phyloP scores from a whole-genome alignment of 2,888 invertebrate species.

The Prosapia bicincta region DNA sequence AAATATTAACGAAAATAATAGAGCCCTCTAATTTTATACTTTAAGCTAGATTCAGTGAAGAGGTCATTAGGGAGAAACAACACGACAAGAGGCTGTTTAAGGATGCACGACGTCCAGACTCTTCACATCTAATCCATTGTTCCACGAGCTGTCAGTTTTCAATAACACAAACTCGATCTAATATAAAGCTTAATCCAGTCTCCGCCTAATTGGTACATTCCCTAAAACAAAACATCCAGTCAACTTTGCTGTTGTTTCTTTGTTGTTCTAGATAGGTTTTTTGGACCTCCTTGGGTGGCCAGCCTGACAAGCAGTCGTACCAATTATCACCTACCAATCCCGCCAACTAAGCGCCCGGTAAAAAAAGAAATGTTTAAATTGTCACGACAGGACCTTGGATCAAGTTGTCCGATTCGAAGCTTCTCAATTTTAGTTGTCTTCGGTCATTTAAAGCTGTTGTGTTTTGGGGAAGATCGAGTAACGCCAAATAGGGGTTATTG shows the following conservation, averaged over 20 bases:
- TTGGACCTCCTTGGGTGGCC: slow-evolving; percentile 23
- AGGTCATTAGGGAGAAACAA: no score
- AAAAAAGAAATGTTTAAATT: slow-evolving; percentile 22
- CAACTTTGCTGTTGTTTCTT: slow-evolving; percentile 3
- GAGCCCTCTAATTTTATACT: no score
- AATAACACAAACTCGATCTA: background rate
- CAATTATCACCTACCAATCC: slow-evolving; percentile 25
- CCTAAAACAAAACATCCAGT: background rate
- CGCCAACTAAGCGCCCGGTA: slow-evolving; percentile 14
- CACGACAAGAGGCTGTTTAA: no score
- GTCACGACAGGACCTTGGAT: slow-evolving; percentile 12
- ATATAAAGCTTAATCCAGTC: slow-evolving; percentile 17
- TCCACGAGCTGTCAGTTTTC: background rate
- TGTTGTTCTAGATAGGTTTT: slow-evolving; percentile 11
- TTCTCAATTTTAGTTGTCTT: background rate
- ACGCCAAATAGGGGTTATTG: no score
- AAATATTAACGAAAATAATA: no score
- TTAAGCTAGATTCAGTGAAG: no score
- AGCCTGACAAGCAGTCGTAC: slow-evolving; percentile 25
- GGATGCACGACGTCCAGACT: background rate
- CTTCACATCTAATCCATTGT: background rate
- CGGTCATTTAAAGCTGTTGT: background rate
- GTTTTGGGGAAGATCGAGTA: no score
- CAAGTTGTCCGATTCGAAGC: background rate
- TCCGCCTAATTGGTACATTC: slow-evolving; percentile 22